phyloP scores from a whole-genome alignment of 2,888 invertebrate genomes.

The Tinea trinotella region DNA sequence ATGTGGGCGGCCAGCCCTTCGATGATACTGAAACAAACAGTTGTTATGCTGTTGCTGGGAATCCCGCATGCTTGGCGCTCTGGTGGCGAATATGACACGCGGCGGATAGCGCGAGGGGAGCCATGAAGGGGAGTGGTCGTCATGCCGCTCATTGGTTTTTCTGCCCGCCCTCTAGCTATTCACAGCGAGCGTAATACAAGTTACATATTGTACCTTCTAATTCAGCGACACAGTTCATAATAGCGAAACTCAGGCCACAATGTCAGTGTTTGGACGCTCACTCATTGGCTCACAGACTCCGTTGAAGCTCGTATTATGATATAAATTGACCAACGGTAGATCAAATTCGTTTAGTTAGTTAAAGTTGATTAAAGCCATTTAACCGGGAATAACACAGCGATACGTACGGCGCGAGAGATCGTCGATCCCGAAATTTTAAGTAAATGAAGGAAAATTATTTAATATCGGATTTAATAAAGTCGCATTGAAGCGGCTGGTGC shows the following conservation, averaged over 20 bases:
- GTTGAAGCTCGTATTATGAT: conserved; percentile 57
- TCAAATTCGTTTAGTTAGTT: conserved; percentile 72
- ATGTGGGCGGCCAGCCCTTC: conserved; percentile 65
- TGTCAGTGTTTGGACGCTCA: conserved; percentile 25
- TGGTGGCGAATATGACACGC: conserved; percentile 27
- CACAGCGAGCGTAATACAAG: neutral
- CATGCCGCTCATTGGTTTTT: conserved; percentile 10
- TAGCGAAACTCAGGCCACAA: conserved; percentile 24
- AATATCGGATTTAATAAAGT: conserved; percentile 40
- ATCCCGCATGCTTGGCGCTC: conserved; percentile 56
- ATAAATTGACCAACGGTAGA: conserved; percentile 73
- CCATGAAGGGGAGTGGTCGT: conserved; percentile 10
- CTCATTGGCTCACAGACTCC: conserved; percentile 47
- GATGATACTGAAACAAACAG: conserved; percentile 52
- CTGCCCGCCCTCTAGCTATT: conserved; percentile 3
- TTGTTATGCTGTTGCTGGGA: conserved; percentile 55
- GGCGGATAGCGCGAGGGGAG: conserved; percentile 33
- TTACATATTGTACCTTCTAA: conserved; percentile 12
- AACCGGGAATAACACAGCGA: conserved; percentile 65
- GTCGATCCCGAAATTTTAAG: conserved; percentile 55
- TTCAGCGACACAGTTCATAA: conserved; percentile 28
- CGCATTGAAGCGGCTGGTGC: conserved; percentile 22
- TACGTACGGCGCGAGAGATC: conserved; percentile 64
- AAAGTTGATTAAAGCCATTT: conserved; percentile 74
- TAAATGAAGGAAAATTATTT: conserved; percentile 68